phyloP scores from a whole-genome alignment of 1,140 invertebrate genomes.

The Phthorimaea operculella region DNA sequence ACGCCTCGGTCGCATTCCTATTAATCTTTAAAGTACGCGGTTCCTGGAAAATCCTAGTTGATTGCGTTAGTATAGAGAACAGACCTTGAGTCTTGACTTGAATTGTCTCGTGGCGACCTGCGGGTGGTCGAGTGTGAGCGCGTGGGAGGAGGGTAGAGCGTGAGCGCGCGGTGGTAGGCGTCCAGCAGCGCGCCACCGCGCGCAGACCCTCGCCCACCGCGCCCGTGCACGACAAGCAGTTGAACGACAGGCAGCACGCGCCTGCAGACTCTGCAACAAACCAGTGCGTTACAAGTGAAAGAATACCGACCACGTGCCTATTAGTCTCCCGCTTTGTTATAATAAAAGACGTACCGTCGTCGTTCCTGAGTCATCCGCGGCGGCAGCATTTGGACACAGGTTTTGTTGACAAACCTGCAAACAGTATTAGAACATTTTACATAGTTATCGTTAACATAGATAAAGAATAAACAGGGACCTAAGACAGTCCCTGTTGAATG shows the following conservation, averaged over 20 bases:
- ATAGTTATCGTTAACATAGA: too few relatives aligned
- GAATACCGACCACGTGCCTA: too few relatives aligned
- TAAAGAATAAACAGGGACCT: too few relatives aligned
- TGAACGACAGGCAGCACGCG: conserved; percentile 74
- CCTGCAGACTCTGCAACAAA: too few relatives aligned
- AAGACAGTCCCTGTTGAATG: too few relatives aligned
- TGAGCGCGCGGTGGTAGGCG: conserved; percentile 80
- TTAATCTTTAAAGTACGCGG: too few relatives aligned
- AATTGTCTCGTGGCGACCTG: conserved; percentile 59
- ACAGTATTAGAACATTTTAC: neutral
- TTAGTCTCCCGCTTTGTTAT: too few relatives aligned
- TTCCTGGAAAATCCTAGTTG: too few relatives aligned
- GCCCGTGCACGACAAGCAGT: conserved; percentile 75
- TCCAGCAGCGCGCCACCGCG: conserved; percentile 78
- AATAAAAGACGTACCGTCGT: neutral
- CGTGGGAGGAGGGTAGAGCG: conserved; percentile 85
- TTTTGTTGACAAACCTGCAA: conserved; percentile 41
- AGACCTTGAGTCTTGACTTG: conserved; percentile 45
- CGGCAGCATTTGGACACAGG: conserved; percentile 24
- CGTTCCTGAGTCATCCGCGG: neutral
- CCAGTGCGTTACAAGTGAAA: too few relatives aligned
- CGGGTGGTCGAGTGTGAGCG: conserved; percentile 79
- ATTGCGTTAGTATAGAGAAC: neutral
- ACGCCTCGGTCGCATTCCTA: too few relatives aligned
- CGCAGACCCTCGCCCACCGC: conserved; percentile 77